Evolutionary conservation across 2,888 invertebrate species (phyloP).

Genomic region (Podabrus alpinus): DNA sequence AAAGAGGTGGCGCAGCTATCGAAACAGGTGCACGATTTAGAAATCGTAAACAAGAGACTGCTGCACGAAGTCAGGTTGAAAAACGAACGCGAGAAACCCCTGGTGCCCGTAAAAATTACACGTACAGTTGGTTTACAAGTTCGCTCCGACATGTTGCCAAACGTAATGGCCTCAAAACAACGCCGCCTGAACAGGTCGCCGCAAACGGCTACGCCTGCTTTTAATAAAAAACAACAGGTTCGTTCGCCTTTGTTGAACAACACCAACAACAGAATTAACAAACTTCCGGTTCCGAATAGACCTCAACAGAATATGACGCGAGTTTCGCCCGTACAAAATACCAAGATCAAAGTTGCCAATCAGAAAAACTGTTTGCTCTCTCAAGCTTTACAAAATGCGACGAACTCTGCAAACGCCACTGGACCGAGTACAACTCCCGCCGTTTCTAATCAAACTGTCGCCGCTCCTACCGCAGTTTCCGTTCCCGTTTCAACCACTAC

Average conservation of each 20-base stretch:
- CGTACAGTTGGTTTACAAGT: slow-evolving; percentile 87
- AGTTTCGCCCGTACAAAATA: background rate
- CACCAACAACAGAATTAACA: background rate
- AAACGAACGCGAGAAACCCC: slow-evolving; percentile 55
- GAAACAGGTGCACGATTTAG: slow-evolving; percentile 77
- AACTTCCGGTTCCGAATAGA: background rate
- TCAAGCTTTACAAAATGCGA: background rate
- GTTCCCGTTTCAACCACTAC: background rate
- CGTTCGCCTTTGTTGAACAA: background rate
- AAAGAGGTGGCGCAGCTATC: slow-evolving; percentile 67
- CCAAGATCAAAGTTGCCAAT: background rate
- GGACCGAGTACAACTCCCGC: background rate
- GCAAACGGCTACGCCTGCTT: background rate
- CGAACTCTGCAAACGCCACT: background rate
- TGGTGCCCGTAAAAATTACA: slow-evolving; percentile 78
- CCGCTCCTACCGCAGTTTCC: background rate
- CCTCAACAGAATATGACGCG: background rate
- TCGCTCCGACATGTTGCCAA: slow-evolving; percentile 33
- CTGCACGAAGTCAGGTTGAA: slow-evolving; percentile 67
- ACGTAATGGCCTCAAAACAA: slow-evolving; percentile 1
- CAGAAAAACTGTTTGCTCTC: background rate
- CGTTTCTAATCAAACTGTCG: background rate
- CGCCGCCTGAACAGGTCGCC: background rate
- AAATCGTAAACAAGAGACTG: slow-evolving; percentile 75
- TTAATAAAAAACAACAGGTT: background rate